phyloP scores from a whole-genome alignment of 2,888 invertebrate genomes.

The Kuschelorhynchus macadamiae region DNA sequence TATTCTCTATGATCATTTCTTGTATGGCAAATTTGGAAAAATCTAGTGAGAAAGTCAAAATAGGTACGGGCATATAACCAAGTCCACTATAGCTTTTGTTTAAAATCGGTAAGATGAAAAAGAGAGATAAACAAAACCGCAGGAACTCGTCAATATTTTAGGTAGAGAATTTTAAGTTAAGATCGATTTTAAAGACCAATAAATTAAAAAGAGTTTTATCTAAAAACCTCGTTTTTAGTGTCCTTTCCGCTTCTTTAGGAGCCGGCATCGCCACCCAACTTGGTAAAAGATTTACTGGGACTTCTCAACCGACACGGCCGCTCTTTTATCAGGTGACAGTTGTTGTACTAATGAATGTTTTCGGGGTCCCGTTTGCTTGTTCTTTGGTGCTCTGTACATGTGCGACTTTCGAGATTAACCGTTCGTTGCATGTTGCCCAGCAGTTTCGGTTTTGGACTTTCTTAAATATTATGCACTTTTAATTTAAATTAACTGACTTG shows the following conservation, averaged over 20 bases:
- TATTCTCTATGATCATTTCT: too few relatives aligned
- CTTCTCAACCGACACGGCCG: slow-evolving; percentile 65
- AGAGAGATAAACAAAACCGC: slow-evolving; percentile 24
- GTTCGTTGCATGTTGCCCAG: slow-evolving; percentile 21
- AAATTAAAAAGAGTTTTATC: slow-evolving; percentile 46
- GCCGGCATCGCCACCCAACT: slow-evolving; percentile 61
- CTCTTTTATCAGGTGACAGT: slow-evolving; percentile 67
- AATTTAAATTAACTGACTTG: too few relatives aligned
- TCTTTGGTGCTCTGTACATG: slow-evolving; percentile 45
- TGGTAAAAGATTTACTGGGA: slow-evolving; percentile 63
- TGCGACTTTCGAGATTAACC: slow-evolving; percentile 54
- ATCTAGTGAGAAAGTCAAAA: too few relatives aligned
- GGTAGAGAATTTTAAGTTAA: slow-evolving; percentile 37
- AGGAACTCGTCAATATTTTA: slow-evolving; percentile 28
- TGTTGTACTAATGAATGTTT: slow-evolving; percentile 67
- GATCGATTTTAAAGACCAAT: slow-evolving; percentile 43
- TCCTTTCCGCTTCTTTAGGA: slow-evolving; percentile 48
- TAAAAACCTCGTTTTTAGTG: slow-evolving; percentile 44
- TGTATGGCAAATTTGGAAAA: too few relatives aligned
- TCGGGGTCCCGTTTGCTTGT: slow-evolving; percentile 62
- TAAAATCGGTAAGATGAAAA: slow-evolving; percentile 18
- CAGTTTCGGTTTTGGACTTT: slow-evolving; percentile 6
- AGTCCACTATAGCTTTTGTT: too few relatives aligned
- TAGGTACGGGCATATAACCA: too few relatives aligned
- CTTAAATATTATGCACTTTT: slow-evolving; percentile 5